Evolutionary conservation across 2,888 invertebrate species (phyloP).

Genomic region (Magallana nippona): DNA sequence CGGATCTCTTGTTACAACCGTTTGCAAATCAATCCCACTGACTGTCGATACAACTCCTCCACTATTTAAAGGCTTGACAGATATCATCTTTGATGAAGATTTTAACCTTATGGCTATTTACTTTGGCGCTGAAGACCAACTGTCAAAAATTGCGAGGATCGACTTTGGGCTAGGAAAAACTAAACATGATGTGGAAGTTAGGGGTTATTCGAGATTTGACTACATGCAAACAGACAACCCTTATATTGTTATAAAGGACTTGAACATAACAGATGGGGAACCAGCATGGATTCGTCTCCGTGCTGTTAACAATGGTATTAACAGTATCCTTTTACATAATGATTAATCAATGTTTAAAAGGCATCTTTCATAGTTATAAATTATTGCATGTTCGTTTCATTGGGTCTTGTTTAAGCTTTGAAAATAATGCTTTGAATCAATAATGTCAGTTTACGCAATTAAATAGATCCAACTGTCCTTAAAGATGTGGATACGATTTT

Average conservation of each 20-base stretch:
- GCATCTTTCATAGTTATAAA: no score
- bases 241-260: constrained; percentile 63
- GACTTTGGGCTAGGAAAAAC: constrained; percentile 68
- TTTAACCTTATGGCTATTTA: constrained; percentile 66
- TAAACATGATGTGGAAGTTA: constrained; percentile 63
- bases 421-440: no score
- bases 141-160: constrained; percentile 61
- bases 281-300: constrained; percentile 69
- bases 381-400: no score
- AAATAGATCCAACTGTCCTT: no score
- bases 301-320: constrained; percentile 66
- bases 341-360: background rate
- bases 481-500: no score
- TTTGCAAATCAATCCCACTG: constrained; percentile 66
- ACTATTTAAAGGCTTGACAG: constrained; percentile 58
- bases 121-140: constrained; percentile 60
- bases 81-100: constrained; percentile 67
- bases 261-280: constrained; percentile 63
- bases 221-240: constrained; percentile 57
- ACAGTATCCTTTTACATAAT: background rate
- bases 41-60: constrained; percentile 67
- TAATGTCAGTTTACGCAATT: no score
- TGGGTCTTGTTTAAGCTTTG: no score
- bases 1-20: constrained; percentile 67
- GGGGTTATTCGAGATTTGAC: constrained; percentile 59